Evolutionary conservation across 2,113 vertebrate genomes (phyloP).

Genomic region (Melospiza georgiana): DNA sequence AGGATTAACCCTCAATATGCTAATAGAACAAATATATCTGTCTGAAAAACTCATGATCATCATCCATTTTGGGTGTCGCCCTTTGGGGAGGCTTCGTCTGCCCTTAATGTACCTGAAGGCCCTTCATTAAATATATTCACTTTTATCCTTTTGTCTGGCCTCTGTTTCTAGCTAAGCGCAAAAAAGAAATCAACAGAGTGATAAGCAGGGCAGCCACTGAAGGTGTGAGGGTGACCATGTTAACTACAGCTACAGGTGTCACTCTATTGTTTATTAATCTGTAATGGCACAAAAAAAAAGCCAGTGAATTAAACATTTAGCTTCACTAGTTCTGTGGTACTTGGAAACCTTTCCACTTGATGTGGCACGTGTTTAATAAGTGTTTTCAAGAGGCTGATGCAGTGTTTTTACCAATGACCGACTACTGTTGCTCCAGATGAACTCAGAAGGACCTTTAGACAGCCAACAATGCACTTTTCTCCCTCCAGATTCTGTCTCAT

Average conservation of each 20-base stretch:
- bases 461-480: neutral
- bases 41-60: neutral
- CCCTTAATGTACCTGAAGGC: neutral
- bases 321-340: neutral
- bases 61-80: accelerated
- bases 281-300: neutral
- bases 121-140: neutral
- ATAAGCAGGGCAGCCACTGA: neutral
- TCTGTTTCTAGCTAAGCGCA: neutral
- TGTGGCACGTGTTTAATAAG: neutral
- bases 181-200: neutral
- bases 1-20: neutral
- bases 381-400: neutral
- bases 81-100: neutral
- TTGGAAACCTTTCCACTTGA: neutral
- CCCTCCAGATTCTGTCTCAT: neutral
- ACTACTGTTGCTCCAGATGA: neutral
- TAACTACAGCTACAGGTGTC: neutral
- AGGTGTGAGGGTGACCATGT: neutral
- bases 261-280: neutral
- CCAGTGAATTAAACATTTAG: neutral
- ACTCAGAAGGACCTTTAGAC: neutral
- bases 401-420: neutral
- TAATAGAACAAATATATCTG: neutral
- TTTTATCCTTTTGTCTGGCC: neutral